Evolutionary conservation across 2,888 invertebrate genomes (phyloP).

Genomic region (Eupithecia centaureata): DNA sequence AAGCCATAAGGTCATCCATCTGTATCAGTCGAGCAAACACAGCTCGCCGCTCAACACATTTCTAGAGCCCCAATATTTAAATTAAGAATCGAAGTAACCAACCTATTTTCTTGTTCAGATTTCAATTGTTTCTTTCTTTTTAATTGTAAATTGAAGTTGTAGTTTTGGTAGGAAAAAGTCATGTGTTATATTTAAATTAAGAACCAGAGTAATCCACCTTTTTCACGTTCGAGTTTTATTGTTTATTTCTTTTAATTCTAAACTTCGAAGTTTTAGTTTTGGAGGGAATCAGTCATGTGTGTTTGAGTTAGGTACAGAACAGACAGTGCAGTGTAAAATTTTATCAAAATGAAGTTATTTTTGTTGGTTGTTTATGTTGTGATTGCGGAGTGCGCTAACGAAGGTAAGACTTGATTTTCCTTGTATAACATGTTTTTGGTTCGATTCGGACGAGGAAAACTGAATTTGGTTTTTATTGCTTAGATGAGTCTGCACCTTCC

Average conservation of each 20-base stretch:
- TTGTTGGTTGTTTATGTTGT: constrained; percentile 23
- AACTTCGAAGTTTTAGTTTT: too few species aligned
- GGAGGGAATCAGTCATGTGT: constrained; percentile 1
- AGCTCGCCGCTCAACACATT: background rate
- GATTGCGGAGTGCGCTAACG: constrained; percentile 25
- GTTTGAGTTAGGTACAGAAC: background rate
- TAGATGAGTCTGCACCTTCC: background rate
- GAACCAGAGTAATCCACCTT: too few species aligned
- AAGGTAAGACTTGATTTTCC: constrained; percentile 28
- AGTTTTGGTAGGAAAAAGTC: constrained; percentile 2
- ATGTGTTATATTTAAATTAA: too few species aligned
- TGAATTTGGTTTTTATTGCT: background rate
- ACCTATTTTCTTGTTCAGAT: background rate
- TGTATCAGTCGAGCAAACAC: background rate
- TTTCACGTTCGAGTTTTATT: too few species aligned
- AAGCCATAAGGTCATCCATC: background rate
- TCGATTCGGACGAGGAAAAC: background rate
- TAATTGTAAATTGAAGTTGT: background rate
- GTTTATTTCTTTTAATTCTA: too few species aligned
- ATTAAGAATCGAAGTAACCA: background rate
- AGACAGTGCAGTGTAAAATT: background rate
- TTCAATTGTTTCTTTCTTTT: background rate
- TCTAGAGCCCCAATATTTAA: background rate
- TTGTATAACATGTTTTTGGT: constrained; percentile 12
- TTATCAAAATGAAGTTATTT: constrained; percentile 21